These are phyloP conservation scores for Sycophila sp. DNA, from an alignment of 1,140 invertebrate genomes.

Conservation along the genomic window DNA sequence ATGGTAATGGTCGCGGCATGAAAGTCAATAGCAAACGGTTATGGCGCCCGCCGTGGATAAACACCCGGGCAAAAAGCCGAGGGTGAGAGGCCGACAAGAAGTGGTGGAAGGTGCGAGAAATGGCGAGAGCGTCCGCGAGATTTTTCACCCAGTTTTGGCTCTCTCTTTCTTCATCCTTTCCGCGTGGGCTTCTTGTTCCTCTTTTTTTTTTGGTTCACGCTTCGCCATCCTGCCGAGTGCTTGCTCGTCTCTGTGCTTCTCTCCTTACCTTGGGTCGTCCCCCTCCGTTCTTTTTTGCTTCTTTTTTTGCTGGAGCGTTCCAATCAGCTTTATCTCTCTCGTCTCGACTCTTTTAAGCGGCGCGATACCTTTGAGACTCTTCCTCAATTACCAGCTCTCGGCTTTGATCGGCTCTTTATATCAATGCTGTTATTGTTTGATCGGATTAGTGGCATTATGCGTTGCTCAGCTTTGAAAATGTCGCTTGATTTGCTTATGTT, in stretches of 20 bases:
- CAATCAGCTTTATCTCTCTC: background rate
- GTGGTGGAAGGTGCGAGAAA: background rate
- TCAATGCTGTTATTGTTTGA: too few species aligned
- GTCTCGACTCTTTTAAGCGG: too few species aligned
- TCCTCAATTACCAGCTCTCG: too few species aligned
- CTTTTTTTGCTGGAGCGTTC: background rate
- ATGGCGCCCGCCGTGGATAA: conserved; percentile 18
- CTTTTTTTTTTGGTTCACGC: background rate
- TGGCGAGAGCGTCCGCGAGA: conserved; percentile 13
- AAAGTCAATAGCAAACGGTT: conserved; percentile 41
- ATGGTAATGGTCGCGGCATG: conserved; percentile 32
- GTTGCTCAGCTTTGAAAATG: too few species aligned
- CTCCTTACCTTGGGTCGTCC: too few species aligned
- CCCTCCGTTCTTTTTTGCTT: background rate
- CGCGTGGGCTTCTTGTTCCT: background rate
- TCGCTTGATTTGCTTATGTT: too few species aligned
- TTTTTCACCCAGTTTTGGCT: background rate
- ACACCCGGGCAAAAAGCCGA: background rate
- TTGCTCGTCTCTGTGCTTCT: background rate
- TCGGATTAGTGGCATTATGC: too few species aligned
- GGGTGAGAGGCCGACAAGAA: background rate
- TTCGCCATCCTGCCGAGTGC: too few species aligned
- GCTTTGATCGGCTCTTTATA: too few species aligned
- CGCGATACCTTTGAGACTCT: too few species aligned
- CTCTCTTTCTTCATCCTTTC: background rate